Evolutionary conservation across 1,140 invertebrate species (phyloP).

Genomic region (Cydia splendana): DNA sequence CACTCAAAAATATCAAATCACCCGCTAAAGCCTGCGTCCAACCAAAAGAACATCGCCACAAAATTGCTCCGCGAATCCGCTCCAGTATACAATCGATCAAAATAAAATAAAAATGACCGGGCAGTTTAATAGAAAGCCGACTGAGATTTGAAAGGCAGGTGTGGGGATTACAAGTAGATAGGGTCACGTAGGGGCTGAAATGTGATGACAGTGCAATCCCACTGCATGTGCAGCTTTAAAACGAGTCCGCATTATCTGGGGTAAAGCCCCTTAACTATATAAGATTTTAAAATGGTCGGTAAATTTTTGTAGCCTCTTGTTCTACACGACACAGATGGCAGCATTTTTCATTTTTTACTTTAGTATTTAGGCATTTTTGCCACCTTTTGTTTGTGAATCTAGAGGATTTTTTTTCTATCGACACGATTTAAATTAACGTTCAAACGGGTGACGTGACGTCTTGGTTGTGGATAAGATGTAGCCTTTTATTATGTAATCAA

Average conservation of each 20-base stretch:
- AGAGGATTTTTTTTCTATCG: too few species aligned
- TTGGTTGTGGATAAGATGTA: too few species aligned
- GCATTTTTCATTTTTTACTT: neutral
- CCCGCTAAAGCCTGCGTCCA: neutral
- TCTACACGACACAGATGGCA: neutral
- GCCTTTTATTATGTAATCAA: too few species aligned
- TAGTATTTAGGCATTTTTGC: neutral
- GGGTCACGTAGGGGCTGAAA: conserved; percentile 72
- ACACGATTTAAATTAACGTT: too few species aligned
- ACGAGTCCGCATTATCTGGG: conserved; percentile 46
- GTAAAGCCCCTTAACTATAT: conserved; percentile 44
- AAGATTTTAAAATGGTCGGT: conserved; percentile 36
- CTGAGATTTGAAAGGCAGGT: conserved; percentile 72
- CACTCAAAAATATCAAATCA: neutral
- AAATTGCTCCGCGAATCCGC: conserved; percentile 10
- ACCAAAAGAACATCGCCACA: conserved; percentile 1
- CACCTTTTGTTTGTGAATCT: neutral
- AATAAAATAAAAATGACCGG: conserved; percentile 29
- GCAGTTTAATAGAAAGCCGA: conserved; percentile 43
- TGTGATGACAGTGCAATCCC: conserved; percentile 74
- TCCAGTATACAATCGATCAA: conserved; percentile 18
- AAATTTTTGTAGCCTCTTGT: conserved; percentile 36
- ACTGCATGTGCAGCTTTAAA: conserved; percentile 57
- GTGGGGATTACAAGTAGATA: conserved; percentile 69
- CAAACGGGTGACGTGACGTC: too few species aligned